Conservation (phyloP, 2,797 vertebrate species). For the Enteromius viviparus region DNA sequence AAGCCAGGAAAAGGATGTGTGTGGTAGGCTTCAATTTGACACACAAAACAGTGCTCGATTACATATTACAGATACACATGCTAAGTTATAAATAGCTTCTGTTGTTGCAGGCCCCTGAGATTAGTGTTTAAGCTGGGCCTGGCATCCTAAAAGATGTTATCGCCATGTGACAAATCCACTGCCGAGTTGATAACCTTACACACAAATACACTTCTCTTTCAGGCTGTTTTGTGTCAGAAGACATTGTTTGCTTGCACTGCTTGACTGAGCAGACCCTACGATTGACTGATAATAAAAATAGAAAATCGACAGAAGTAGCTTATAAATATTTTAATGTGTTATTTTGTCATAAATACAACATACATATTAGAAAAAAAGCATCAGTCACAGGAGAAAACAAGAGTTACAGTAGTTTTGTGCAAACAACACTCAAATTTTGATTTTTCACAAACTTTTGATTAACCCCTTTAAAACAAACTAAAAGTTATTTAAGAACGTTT, state of each 20-base stretch:
- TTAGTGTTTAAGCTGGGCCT: constrained; percentile 54
- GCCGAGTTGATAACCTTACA: constrained; percentile 51
- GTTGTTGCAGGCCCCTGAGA: constrained; percentile 52
- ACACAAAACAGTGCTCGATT: constrained; percentile 63
- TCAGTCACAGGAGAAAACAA: constrained; percentile 94
- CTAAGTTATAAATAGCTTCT: constrained; percentile 42
- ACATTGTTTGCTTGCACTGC: not conserved
- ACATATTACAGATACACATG: constrained; percentile 52
- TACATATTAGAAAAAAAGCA: constrained; percentile 85
- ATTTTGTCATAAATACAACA: constrained; percentile 91
- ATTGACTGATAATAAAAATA: constrained; percentile 44
- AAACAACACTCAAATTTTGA: constrained; percentile 74
- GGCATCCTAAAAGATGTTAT: constrained; percentile 60
- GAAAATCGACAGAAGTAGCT: constrained; percentile 56
- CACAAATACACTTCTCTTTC: constrained; percentile 37
- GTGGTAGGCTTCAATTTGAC: constrained; percentile 53
- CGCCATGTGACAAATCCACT: constrained; percentile 62
- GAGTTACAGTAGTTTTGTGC: constrained; percentile 97
- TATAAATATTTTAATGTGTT: constrained; percentile 88
- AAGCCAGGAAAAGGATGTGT: constrained; percentile 63
- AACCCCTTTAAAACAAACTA: constrained; percentile 65
- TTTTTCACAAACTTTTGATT: constrained; percentile 62
- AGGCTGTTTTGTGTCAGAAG: not conserved
- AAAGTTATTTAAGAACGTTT: constrained; percentile 74
- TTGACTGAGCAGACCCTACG: constrained; percentile 4